Base-by-base conservation (phyloP, 2,888 invertebrate species). In the Ophioninae sp. region DNA sequence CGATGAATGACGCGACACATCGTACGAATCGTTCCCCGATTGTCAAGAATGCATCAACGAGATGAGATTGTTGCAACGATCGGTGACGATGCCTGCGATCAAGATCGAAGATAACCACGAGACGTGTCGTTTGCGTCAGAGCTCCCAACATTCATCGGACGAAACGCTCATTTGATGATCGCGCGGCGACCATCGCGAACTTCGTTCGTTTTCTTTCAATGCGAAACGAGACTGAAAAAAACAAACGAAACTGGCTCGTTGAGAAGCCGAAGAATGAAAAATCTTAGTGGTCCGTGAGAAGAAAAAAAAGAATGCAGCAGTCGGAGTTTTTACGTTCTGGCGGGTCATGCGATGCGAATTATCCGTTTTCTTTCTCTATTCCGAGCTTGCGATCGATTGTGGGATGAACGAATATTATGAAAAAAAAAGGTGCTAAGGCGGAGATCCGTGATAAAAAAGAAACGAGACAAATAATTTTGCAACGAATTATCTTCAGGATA, bases 101-200 rank as follows among this genome's bases (percentile, higher is more conserved):
- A 84, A 82, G 79, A 85, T 83, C 67, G 74, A 79, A 86, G 87
- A 80, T 51, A 75, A 72, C 81, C 74, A 20, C 63, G 85, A 64
- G 73, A 51, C 44, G 7, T 17, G 41, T 10, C 30, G 86, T 78
- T 71, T 79, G 30, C 84, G 81, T 37, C 81, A 83, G 74, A 84
- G 84, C 72, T 87, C 88, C 69, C 85, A 83, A 63, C 82, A 87
- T 69, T 88, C 89, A 41, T 91, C 90, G 76, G 89, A 91, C 79
- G 91, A 91, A 85, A 91, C 91, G 64, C 90, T 91, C 59, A 86
- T 91, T 72, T 91, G 85, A 30, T 30, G 30, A 91, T 81, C 76
- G 79, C 68, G 68, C 73, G 44, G 67, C 61, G 30, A 30, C 41
- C 58, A 20, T 71, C 58, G 39, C 44, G n/a, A 17, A 30, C 23